Conservation (phyloP, 2,888 invertebrate genomes). For the Xylota segnis region DNA sequence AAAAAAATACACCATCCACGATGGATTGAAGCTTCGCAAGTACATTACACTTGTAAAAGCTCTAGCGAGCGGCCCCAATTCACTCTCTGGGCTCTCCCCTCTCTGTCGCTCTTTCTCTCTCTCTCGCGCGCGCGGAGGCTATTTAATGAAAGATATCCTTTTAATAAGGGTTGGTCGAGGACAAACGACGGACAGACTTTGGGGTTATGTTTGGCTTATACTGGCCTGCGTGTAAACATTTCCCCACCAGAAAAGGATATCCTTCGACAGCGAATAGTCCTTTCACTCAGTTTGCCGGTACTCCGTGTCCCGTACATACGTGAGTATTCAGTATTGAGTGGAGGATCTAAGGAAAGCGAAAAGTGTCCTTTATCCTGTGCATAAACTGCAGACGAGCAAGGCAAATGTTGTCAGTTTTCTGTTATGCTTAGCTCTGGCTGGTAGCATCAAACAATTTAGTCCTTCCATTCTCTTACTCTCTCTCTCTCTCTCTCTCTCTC, state of each 20-base stretch:
- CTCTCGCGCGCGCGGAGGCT: conserved; percentile 1
- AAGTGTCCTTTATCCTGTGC: conserved; percentile 25
- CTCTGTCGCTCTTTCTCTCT: background rate
- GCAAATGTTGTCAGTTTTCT: conserved; percentile 59
- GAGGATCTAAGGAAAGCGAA: conserved; percentile 2
- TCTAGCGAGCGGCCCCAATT: conserved; percentile 7
- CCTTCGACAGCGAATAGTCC: conserved; percentile 10
- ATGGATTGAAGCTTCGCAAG: conserved; percentile 9
- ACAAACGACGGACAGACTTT: conserved; percentile 6
- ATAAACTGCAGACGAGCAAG: conserved; percentile 29
- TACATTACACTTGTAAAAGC: conserved; percentile 16
- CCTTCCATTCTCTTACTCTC: conserved; percentile 18
- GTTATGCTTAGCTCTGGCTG: conserved; percentile 51
- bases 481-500: conserved; percentile 3
- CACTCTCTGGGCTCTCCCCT: conserved; percentile 10
- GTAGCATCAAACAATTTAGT: conserved; percentile 26
- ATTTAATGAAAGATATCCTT: conserved; percentile 36
- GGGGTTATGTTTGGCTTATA: conserved; percentile 17
- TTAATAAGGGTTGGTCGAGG: conserved; percentile 35
- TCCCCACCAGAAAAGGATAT: conserved; percentile 49
- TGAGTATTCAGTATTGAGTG: conserved; percentile 26
- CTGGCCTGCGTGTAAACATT: conserved; percentile 61
- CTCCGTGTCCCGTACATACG: conserved; percentile 43
- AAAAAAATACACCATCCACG: conserved; percentile 3
- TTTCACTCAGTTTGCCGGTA: conserved; percentile 64